Percentiles rank a stretch among this genome's conserved stretches.
Conservation (phyloP, 1,140 invertebrate genomes). For the Diorhabda carinulata region DNA sequence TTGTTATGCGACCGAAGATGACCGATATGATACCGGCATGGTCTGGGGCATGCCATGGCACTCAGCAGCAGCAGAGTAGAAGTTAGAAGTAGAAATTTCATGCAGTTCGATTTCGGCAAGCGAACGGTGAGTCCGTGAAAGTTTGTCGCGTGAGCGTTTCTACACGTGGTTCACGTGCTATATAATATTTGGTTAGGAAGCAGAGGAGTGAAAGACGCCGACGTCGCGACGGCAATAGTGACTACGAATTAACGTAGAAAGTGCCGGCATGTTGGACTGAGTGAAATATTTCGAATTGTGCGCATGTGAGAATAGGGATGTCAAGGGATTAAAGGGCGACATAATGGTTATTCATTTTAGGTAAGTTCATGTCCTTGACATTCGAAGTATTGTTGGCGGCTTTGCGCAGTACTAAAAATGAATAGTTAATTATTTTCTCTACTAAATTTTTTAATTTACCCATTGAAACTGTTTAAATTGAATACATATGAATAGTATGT, state of each 20-base stretch:
- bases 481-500: too few species aligned
- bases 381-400: too few species aligned
- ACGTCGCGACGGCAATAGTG: neutral
- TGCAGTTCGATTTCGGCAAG: neutral
- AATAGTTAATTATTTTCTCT: too few species aligned
- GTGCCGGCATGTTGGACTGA: neutral
- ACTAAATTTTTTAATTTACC: too few species aligned
- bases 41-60: neutral
- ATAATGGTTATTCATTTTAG: neutral
- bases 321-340: constrained; percentile 1
- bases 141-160: neutral
- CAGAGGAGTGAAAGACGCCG: neutral
- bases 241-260: neutral
- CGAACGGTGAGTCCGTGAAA: neutral
- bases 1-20: neutral
- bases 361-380: neutral
- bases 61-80: neutral
- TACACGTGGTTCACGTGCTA: neutral
- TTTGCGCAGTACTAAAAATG: too few species aligned
- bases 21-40: constrained; percentile 1
- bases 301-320: neutral
- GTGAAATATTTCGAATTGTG: neutral
- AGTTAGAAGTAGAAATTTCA: neutral
- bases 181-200: neutral
- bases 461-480: too few species aligned